These are phyloP conservation scores for Stegastes partitus DNA, from an alignment of 2,113 vertebrate genomes.

Conservation along the genomic window DNA sequence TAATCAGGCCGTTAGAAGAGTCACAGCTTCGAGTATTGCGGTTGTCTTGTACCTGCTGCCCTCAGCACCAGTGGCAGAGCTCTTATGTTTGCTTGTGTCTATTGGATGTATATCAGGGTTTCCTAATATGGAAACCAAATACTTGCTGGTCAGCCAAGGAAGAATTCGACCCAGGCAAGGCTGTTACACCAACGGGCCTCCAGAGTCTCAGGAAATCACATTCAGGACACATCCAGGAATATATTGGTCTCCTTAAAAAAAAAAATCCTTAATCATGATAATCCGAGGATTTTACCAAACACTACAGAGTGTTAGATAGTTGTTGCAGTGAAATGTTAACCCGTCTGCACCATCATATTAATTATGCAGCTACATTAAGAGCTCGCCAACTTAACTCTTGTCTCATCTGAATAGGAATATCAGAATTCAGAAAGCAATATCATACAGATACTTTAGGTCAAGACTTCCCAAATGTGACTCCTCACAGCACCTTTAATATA, in stretches of 20 bases:
- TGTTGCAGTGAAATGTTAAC: not conserved
- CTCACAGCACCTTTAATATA: slow-evolving; percentile 40
- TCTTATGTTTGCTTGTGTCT: slow-evolving; percentile 14
- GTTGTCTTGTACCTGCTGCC: slow-evolving; percentile 13
- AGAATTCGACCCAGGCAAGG: slow-evolving; percentile 17
- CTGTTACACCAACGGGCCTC: slow-evolving; percentile 4
- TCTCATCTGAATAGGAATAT: slow-evolving; percentile 10
- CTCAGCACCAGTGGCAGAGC: slow-evolving; percentile 22
- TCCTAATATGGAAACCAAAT: slow-evolving; percentile 34
- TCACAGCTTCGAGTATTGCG: slow-evolving; percentile 1
- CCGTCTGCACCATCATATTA: not conserved
- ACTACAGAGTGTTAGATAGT: not conserved
- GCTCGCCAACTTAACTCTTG: slow-evolving; percentile 7
- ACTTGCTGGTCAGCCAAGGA: slow-evolving; percentile 30
- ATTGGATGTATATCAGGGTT: slow-evolving; percentile 17
- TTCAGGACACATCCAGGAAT: slow-evolving; percentile 18
- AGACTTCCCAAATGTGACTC: slow-evolving; percentile 35
- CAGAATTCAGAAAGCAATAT: slow-evolving; percentile 43
- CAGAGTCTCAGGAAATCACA: slow-evolving; percentile 61
- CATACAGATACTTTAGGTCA: slow-evolving; percentile 16
- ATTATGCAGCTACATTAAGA: slow-evolving; percentile 27
- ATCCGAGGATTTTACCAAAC: slow-evolving; percentile 4
- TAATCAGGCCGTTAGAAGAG: not conserved
- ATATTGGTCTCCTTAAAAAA: slow-evolving; percentile 9
- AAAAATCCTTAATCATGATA: not conserved